Percentiles rank a stretch among this genome's conserved stretches.
phyloP scores from a whole-genome alignment of 2,797 vertebrate genomes.

The Clarias pachynema region DNA sequence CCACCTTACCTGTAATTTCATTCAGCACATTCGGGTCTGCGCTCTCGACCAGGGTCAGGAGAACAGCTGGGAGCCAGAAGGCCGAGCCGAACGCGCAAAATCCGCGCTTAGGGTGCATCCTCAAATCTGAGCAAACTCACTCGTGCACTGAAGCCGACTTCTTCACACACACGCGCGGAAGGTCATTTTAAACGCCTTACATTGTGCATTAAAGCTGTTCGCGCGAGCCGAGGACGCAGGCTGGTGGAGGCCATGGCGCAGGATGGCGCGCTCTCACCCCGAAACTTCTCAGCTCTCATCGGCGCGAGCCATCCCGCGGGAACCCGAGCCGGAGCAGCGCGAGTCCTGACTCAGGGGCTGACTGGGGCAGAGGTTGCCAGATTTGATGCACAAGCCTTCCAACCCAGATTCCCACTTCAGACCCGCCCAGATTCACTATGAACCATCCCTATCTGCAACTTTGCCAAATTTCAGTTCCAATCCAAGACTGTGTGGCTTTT shows the following conservation, averaged over 20 bases:
- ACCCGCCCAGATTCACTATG: slow-evolving; percentile 8
- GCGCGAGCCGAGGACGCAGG: background rate
- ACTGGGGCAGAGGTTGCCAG: slow-evolving; percentile 4
- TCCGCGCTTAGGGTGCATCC: slow-evolving; percentile 63
- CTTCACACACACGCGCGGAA: slow-evolving; percentile 35
- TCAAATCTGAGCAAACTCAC: slow-evolving; percentile 67
- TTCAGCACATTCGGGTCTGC: slow-evolving; percentile 55
- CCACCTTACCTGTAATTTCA: slow-evolving; percentile 67
- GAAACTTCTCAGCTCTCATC: slow-evolving; percentile 21
- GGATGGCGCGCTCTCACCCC: background rate
- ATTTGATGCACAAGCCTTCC: background rate
- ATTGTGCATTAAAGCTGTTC: background rate
- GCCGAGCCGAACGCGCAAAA: slow-evolving; percentile 58
- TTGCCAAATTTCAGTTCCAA: background rate
- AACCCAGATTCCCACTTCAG: background rate
- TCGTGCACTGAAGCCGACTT: slow-evolving; percentile 51
- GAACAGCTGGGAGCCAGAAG: slow-evolving; percentile 59
- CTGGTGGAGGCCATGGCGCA: slow-evolving; percentile 20
- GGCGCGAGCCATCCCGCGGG: background rate
- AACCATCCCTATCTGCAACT: background rate
- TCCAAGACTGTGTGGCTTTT: background rate
- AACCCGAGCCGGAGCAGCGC: background rate
- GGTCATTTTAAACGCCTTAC: slow-evolving; percentile 57
- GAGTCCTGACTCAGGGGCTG: slow-evolving; percentile 4
- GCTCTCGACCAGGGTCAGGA: slow-evolving; percentile 62